phyloP scores from a whole-genome alignment of 2,888 invertebrate genomes.

The Eupithecia insigniata region DNA sequence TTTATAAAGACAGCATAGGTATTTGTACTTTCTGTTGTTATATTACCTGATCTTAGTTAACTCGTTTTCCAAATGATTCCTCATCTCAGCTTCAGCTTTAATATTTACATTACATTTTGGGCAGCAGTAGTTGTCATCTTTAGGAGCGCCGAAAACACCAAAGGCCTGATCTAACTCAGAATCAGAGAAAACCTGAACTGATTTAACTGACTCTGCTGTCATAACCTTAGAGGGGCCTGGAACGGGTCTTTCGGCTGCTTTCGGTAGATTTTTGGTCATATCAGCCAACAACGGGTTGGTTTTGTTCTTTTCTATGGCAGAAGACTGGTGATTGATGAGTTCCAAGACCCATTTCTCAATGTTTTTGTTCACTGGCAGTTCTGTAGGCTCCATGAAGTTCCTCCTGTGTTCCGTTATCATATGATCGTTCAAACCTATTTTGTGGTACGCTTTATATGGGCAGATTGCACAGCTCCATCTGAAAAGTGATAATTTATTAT shows the following conservation, averaged over 20 bases:
- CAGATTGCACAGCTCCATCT: slow-evolving; percentile 86
- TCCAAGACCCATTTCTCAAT: slow-evolving; percentile 83
- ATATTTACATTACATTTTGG: slow-evolving; percentile 63
- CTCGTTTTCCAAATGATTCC: slow-evolving; percentile 71
- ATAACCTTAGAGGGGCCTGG: slow-evolving; percentile 32
- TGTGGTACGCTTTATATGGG: slow-evolving; percentile 83
- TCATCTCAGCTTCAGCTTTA: slow-evolving; percentile 61
- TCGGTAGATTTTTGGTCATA: slow-evolving; percentile 45
- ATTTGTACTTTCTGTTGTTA: not conserved
- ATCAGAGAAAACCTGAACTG: slow-evolving; percentile 22
- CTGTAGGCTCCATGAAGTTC: slow-evolving; percentile 61
- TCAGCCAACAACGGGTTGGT: slow-evolving; percentile 45
- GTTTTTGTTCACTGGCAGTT: slow-evolving; percentile 69
- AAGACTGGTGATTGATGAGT: slow-evolving; percentile 63
- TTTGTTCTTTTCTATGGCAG: slow-evolving; percentile 58
- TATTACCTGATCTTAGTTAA: slow-evolving; percentile 72
- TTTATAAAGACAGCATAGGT: not conserved
- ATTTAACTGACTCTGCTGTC: slow-evolving; percentile 24
- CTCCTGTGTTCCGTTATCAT: slow-evolving; percentile 75
- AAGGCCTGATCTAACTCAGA: slow-evolving; percentile 62
- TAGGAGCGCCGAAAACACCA: slow-evolving; percentile 63
- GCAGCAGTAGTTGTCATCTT: slow-evolving; percentile 58
- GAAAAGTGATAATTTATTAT: slow-evolving; percentile 42
- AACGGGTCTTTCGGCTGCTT: slow-evolving; percentile 41
- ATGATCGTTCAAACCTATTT: slow-evolving; percentile 81